Evolutionary conservation across 1,140 invertebrate species (phyloP), one percentile per base, ranked within the genome.

Genomic region (Pararge aegeria): DNA sequence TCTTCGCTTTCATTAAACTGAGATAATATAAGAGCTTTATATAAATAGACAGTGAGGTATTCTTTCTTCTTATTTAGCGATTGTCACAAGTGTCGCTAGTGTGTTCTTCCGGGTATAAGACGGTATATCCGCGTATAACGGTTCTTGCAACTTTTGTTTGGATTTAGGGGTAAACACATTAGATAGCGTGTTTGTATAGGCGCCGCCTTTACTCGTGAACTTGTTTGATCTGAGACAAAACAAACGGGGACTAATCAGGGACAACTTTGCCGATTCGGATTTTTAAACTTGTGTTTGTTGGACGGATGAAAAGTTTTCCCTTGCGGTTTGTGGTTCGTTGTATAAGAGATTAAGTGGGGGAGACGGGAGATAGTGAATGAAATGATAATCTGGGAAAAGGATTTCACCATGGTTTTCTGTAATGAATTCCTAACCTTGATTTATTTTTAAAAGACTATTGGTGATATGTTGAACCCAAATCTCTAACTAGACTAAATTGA

Each of bases 151-250:
- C 75, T 85, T 83, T 81, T 87, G 83, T 87, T 87, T 86, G 76
- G 74, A 77, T 78, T 82, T 75, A 76, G 68, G 75, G 70, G 82
- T 80, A 87, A 87, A 85, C 83, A 83, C 84, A 87, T 87, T 87
- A 83, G 78, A 77, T 79, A 69, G 64, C 70, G 53, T 84, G 83
- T 87, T 87, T 87, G 80, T 69, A 69, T 84, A 85, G 77, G 77
- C 77, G 75, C 70, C 73, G 70, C 68, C 67, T 75, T 80, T 75
- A 73, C 64, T 70, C 66, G 57, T 60, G 62, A 56, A 65, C 72
- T 73, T 85, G 82, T 87, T 87, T 85, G 80, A 85, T 85, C 76
- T 77, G 51, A 81, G 78, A 77, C 76, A 79, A 77, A 78, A 83
- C 75, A 83, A 79, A 76, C 70, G 55, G 46, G 54, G 64, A 65